Conservation (phyloP, 1,140 invertebrate genomes). For the Drosophila mojavensis region DNA sequence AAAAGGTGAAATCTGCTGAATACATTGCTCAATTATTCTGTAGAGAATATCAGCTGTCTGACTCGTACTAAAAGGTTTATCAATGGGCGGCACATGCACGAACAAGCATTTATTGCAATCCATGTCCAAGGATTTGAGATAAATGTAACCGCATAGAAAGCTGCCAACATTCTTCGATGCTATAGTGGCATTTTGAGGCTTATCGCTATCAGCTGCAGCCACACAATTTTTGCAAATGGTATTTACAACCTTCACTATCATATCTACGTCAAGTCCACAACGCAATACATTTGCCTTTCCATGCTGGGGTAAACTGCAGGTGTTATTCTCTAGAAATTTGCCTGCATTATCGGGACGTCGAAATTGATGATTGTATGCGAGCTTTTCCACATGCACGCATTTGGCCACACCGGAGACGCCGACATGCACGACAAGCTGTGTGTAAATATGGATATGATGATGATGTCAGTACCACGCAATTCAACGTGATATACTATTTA, state of each 20-base stretch:
- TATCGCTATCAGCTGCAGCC: slow-evolving; percentile 7
- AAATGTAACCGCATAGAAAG: slow-evolving; percentile 88
- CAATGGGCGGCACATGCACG: slow-evolving; percentile 87
- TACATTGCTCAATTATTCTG: slow-evolving; percentile 84
- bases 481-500: slow-evolving; percentile 23
- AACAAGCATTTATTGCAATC: slow-evolving; percentile 85
- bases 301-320: slow-evolving; percentile 72
- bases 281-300: slow-evolving; percentile 72
- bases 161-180: slow-evolving; percentile 79
- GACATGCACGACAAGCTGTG: slow-evolving; percentile 87
- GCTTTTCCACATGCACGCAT: slow-evolving; percentile 85
- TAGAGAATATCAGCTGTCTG: slow-evolving; percentile 85
- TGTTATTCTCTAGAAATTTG: slow-evolving; percentile 69
- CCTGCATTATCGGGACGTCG: slow-evolving; percentile 82
- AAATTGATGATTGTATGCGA: slow-evolving; percentile 86
- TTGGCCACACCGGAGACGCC: slow-evolving; percentile 85
- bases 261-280: slow-evolving; percentile 84
- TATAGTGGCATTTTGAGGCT: slow-evolving; percentile 11
- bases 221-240: slow-evolving; percentile 54
- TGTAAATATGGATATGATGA: slow-evolving; percentile 29
- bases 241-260: slow-evolving; percentile 83
- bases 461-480: slow-evolving; percentile 45
- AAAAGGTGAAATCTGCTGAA: slow-evolving; percentile 51
- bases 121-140: slow-evolving; percentile 86
- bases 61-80: slow-evolving; percentile 85